Evolutionary conservation across 2,113 vertebrate species (phyloP).

Genomic region (Callocephalon fimbriatum): DNA sequence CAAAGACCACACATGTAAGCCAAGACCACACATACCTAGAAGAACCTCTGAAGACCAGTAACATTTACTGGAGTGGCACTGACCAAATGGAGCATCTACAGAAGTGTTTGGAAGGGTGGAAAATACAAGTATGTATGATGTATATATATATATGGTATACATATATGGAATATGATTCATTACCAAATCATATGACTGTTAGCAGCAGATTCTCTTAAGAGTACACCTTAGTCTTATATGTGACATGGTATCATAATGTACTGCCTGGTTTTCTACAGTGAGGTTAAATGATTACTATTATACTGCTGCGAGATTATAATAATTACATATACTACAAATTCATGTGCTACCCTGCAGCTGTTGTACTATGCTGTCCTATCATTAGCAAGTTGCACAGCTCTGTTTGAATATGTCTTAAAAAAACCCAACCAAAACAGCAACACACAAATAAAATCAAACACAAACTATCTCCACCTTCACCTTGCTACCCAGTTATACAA

Average conservation of each 20-base stretch:
- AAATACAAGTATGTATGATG: neutral
- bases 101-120: neutral
- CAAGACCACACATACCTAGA: neutral
- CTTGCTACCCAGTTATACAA: neutral
- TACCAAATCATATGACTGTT: neutral
- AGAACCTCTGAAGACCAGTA: neutral
- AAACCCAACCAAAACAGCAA: neutral
- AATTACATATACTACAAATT: neutral
- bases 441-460: neutral
- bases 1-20: neutral
- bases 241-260: neutral
- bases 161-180: neutral
- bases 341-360: neutral
- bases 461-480: neutral
- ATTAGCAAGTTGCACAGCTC: neutral
- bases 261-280: neutral
- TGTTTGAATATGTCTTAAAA: neutral
- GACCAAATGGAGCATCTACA: neutral
- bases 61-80: neutral
- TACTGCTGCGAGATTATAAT: neutral
- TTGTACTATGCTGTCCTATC: neutral
- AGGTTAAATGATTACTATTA: neutral
- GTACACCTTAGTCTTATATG: neutral
- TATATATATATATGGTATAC: neutral
- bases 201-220: neutral